Conservation (phyloP, 2,888 invertebrate genomes). For the Drosophila anomelani region DNA sequence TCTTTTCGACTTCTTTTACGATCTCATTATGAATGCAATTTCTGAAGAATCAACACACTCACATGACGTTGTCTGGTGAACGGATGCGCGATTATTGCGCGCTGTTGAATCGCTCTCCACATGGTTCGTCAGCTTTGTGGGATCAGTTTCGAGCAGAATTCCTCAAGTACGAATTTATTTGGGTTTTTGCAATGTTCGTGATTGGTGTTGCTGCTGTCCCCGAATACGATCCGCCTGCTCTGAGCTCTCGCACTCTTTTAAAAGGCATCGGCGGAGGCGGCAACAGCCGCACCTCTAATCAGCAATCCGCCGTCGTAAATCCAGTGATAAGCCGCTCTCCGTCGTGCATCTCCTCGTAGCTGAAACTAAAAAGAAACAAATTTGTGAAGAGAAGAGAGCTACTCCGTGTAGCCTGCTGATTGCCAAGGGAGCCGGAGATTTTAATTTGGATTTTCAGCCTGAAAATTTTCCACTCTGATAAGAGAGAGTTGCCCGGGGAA, state of each 20-base stretch:
- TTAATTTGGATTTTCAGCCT: constrained; percentile 6
- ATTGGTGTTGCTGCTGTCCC: not conserved
- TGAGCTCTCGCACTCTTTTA: constrained; percentile 77
- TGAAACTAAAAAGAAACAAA: constrained; percentile 18
- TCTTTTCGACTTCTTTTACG: not conserved
- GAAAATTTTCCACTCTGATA: constrained; percentile 44
- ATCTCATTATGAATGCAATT: constrained; percentile 3
- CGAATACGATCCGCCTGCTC: constrained; percentile 64
- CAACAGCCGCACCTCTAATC: constrained; percentile 61
- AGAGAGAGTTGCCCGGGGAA: constrained; percentile 20
- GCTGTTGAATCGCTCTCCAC: constrained; percentile 80
- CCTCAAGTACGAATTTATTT: constrained; percentile 19
- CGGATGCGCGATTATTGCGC: constrained; percentile 67
- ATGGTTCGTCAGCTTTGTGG: constrained; percentile 60
- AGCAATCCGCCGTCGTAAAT: constrained; percentile 27
- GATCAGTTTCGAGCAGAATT: constrained; percentile 20
- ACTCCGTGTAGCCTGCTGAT: constrained; percentile 39
- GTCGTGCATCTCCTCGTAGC: constrained; percentile 26
- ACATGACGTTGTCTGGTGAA: constrained; percentile 82
- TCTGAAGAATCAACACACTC: constrained; percentile 54
- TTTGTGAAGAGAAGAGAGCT: constrained; percentile 36
- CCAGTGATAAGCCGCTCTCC: constrained; percentile 45
- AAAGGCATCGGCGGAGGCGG: constrained; percentile 57
- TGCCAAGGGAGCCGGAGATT: constrained; percentile 12
- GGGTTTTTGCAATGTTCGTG: constrained; percentile 8